Percentiles rank a stretch among this genome's conserved stretches.
These are phyloP conservation scores for Hypomecis punctinalis DNA, from an alignment of 2,888 invertebrate genomes.

Conservation along the genomic window DNA sequence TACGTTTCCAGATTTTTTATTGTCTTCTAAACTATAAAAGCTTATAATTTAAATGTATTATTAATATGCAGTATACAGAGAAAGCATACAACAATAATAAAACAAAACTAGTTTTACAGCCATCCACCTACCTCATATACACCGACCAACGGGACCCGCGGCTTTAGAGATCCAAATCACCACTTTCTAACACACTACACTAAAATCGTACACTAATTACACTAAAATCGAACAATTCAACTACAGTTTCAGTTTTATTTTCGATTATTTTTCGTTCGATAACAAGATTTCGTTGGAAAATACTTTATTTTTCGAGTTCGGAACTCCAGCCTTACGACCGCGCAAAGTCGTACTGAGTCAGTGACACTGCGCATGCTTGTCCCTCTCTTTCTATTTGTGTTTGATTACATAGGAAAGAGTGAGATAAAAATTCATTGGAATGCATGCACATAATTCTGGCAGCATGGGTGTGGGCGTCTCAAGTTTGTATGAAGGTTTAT, in stretches of 20 bases:
- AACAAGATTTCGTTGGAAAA: constrained; percentile 35
- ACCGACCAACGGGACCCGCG: constrained; percentile 74
- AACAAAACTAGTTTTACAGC: constrained; percentile 38
- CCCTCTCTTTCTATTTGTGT: constrained; percentile 61
- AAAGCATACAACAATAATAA: constrained; percentile 18
- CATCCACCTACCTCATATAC: constrained; percentile 64
- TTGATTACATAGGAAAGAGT: constrained; percentile 47
- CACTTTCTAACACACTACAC: constrained; percentile 45
- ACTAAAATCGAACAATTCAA: constrained; percentile 46
- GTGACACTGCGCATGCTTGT: constrained; percentile 76
- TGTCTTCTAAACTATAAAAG: background rate
- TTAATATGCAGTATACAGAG: background rate
- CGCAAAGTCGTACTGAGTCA: constrained; percentile 75
- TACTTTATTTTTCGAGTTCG: constrained; percentile 42
- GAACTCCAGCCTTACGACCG: constrained; percentile 59
- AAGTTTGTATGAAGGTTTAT: constrained; percentile 50
- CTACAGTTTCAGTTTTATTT: constrained; percentile 57
- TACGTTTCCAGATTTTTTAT: background rate
- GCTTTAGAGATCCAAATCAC: constrained; percentile 46
- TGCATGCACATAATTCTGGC: constrained; percentile 68
- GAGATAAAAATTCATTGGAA: constrained; percentile 68
- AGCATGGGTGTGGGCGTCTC: constrained; percentile 65
- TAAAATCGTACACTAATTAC: constrained; percentile 35
- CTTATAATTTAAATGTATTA: background rate
- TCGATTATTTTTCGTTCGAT: constrained; percentile 67